Base-by-base conservation (phyloP, 2,797 vertebrate genomes). In the Aplochiton taeniatus region DNA sequence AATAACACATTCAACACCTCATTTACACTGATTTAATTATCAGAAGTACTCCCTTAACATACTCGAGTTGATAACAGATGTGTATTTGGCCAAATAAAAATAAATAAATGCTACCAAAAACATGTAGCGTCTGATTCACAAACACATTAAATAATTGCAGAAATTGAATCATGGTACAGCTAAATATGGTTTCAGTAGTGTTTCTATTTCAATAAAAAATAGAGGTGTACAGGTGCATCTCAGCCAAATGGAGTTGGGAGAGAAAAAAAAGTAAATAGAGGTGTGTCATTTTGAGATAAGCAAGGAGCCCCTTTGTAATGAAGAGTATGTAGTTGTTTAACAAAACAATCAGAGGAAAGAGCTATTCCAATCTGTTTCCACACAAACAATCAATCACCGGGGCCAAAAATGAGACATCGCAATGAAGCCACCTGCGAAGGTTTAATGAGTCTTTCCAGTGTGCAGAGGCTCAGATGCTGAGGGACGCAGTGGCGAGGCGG, bases 381-480 rank as follows among this genome's bases (percentile, higher is more conserved):
- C 80, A 75, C 73, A 82, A 85, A 86, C 88, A 86, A 91, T 90
- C 88, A 89, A 89, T 91, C 87, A 87, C 83, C 76, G 72, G 73
- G 81, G 72, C 79, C 79, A 84, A 58, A 81, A 79, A 85, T 73
- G 81, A 82, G 81, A 88, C 82, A 75, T 69, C 67, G 83, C 81
- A 88, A 88, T 89, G 83, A 87, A 83, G 64, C 81, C 80, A 78
- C 84, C 83, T 79, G 82, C 76, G 64, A 75, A 84, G 74, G 47
- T 85, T 85, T 89, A 87, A 89, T 86, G 76, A 88, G 82, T 69
- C 75, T 85, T 76, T 77, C 73, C 70, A 43, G 55, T 63, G 76
- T 72, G 68, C 73, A 59, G 78, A 85, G 83, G 87, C 83, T 78
- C 90, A 88, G 85, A 89, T 87, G 87, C 76, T 59, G 69, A 67